These are phyloP conservation scores for Acyrthosiphon pisum DNA, from an alignment of 1,140 invertebrate genomes.

Conservation along the genomic window DNA sequence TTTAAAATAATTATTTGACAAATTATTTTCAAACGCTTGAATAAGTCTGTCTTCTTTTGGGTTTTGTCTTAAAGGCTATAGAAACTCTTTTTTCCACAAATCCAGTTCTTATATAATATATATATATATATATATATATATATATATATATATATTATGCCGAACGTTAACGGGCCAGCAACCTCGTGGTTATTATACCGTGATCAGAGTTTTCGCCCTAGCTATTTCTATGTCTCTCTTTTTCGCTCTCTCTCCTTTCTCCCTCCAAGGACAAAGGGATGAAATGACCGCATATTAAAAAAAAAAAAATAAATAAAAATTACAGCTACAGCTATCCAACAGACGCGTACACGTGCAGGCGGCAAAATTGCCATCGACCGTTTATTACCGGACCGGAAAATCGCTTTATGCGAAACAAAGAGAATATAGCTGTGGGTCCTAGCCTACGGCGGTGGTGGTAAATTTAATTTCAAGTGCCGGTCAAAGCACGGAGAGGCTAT, in stretches of 20 bases:
- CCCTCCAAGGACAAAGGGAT: neutral
- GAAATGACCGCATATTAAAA: conserved; percentile 32
- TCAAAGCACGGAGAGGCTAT: neutral
- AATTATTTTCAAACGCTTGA: conserved; percentile 20
- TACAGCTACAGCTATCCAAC: neutral
- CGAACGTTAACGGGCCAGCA: neutral
- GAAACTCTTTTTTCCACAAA: neutral
- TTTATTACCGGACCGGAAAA: conserved; percentile 49
- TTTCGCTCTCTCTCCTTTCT: neutral
- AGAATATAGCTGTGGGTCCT: neutral
- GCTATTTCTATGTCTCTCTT: neutral
- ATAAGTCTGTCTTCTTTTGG: neutral
- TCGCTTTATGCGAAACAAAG: conserved; percentile 46
- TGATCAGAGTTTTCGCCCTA: neutral
- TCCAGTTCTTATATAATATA: neutral
- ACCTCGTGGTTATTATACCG: neutral
- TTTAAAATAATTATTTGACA: neutral
- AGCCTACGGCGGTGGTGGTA: neutral
- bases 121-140: no score
- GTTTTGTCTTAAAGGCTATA: neutral
- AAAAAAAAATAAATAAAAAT: conserved; percentile 21
- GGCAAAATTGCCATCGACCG: conserved; percentile 34
- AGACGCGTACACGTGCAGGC: neutral
- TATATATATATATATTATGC: no score
- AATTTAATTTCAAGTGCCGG: conserved; percentile 41